Evolutionary conservation across 2,888 invertebrate species (phyloP).

Genomic region (Erannis defoliaria): DNA sequence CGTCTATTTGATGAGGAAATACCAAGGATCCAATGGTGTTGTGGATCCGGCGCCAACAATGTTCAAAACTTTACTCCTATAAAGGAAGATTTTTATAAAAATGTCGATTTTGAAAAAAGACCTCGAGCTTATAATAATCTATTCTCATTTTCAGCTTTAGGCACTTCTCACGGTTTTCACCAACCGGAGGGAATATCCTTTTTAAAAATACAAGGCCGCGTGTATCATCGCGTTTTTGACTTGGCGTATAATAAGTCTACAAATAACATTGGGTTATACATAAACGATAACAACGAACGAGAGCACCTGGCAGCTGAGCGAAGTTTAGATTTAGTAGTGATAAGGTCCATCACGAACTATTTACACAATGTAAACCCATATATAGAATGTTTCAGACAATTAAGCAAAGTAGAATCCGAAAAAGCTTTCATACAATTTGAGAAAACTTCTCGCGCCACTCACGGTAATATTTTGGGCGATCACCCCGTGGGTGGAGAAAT

Average conservation of each 20-base stretch:
- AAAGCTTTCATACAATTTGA: neutral
- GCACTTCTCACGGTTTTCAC: too few species aligned
- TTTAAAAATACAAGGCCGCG: too few species aligned
- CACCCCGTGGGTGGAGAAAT: too few species aligned
- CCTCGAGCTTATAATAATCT: too few species aligned
- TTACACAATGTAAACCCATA: too few species aligned
- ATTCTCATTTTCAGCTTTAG: too few species aligned
- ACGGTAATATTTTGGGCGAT: conserved; percentile 14
- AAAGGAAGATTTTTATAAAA: neutral
- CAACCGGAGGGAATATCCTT: too few species aligned
- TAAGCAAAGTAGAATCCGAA: neutral
- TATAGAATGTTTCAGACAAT: too few species aligned
- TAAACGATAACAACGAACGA: neutral
- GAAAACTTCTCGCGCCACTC: neutral
- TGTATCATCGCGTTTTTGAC: too few species aligned
- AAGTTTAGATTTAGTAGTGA: neutral
- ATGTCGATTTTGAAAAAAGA: neutral
- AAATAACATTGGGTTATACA: neutral
- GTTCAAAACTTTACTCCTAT: neutral
- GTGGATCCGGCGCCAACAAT: neutral
- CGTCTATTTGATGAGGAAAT: neutral
- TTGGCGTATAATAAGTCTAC: too few species aligned
- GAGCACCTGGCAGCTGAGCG: too few species aligned
- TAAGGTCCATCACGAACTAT: neutral
- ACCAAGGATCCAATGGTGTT: neutral